Base-by-base conservation (phyloP, 64 coral and sea anemone genomes). In the Stylophora pistillata region DNA sequence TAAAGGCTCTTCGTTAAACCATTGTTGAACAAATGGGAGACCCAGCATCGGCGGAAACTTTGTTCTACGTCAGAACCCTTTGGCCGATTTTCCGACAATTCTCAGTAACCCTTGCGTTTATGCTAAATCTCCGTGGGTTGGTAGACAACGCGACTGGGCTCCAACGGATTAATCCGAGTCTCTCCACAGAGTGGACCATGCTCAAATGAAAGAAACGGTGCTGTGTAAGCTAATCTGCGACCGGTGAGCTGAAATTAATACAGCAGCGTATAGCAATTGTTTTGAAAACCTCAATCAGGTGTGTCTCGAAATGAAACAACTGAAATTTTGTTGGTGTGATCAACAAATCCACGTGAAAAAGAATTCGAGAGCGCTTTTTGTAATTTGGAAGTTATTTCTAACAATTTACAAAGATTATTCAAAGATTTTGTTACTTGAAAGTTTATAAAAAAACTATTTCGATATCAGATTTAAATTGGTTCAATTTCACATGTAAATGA, bases 11-110 rank as follows among this genome's bases (percentile, higher is more conserved):
- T 34, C 18, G 61, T 18, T 53, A 4, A 68, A 69, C 21, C 61
- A 53, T 84, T 84, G 80, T 69, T 60, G 2, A 70, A 55, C 62
- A 84, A 84, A 70, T 15, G 21, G 65, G 26, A 21, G 66, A 69
- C 32, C 62, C 34, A 84, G 62, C 30, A 33, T 37, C 9, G 13
- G 61, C 58, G 79, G 78, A 82, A 64, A 82, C 79, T 82, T 82
- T 82, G 79, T 52, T 33, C 27, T 84, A 65, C 80, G 62, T 69
- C 62, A 69, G 53, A 84, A 53, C 34, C 28, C 33, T 23, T 69
- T 84, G 66, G 47, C 33, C 62, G 25, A 70, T 53, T 10, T 84
- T 70, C 80, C 80, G 80, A 84, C 80, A 84, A 84, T 84, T 10
- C 61, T 34, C 32, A 10, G 16, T 53, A 23, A 53, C 23, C 21